Evolutionary conservation across 1,140 invertebrate species (phyloP).

Genomic region (Planococcus citri): DNA sequence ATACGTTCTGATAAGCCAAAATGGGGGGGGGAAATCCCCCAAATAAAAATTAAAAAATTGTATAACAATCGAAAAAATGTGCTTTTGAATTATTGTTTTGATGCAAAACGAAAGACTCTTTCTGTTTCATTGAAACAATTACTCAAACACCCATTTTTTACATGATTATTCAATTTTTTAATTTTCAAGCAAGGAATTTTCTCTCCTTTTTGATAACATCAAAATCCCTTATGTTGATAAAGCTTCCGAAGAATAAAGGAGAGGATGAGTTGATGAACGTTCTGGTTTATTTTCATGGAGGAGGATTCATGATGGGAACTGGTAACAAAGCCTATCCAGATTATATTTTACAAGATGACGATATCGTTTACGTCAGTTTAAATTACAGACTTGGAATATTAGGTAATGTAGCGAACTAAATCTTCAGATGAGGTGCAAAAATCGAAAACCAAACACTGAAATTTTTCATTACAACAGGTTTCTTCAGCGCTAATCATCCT

Average conservation of each 20-base stretch:
- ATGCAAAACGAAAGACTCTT: too few relatives aligned
- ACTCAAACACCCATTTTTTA: too few relatives aligned
- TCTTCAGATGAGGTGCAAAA: too few relatives aligned
- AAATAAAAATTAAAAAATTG: slow-evolving; percentile 17
- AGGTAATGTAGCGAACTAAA: slow-evolving; percentile 24
- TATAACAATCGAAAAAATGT: too few relatives aligned
- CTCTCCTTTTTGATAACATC: too few relatives aligned
- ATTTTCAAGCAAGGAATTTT: too few relatives aligned
- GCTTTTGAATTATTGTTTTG: too few relatives aligned
- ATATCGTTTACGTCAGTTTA: slow-evolving; percentile 47
- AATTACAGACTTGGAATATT: slow-evolving; percentile 50
- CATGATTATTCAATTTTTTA: too few relatives aligned
- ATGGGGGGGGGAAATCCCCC: slow-evolving; percentile 21
- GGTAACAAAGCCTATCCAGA: slow-evolving; percentile 33
- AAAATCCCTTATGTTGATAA: neutral
- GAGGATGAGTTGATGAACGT: slow-evolving; percentile 30
- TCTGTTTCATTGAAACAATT: too few relatives aligned
- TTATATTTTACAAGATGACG: slow-evolving; percentile 41
- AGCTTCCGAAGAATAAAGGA: neutral
- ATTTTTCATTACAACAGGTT: neutral
- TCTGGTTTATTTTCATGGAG: slow-evolving; percentile 41
- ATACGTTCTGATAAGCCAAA: too few relatives aligned
- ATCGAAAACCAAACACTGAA: too few relatives aligned
- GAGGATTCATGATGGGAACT: slow-evolving; percentile 36
- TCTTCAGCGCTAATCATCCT: neutral